Base-by-base conservation (phyloP, 1,140 invertebrate species). In the Cyrtorhinus lividipennis region DNA sequence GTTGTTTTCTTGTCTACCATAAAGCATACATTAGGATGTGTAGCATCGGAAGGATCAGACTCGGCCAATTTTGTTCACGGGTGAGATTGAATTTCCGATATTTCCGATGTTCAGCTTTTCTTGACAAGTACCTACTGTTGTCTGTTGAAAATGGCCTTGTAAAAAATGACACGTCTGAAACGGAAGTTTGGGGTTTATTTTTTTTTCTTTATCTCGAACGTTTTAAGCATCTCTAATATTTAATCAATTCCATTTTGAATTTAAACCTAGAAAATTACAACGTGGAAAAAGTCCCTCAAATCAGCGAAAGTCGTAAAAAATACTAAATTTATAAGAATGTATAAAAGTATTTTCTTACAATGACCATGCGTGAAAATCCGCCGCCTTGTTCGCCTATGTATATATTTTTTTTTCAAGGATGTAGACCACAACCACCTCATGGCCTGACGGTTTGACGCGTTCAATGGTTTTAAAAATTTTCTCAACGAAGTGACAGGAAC, bases 1-100 rank as follows among this genome's bases (percentile, higher is more conserved):
- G 5, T 53, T 15, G 5, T 53, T 8, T 53, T 53, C 18, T 22
- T 22, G 10, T 22, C 48, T 22, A 22, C 20, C 48, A 53, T 38
- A 53, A 53, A 53, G 48, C 48, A 53, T 15, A 53, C 5, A 5
- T 10, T 53, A 53, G 20, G 48, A 53, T 53, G 48, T 53, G 48
- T 22, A 53, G 48, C 48, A 22, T 53, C 48, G 48, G 48, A 53
- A 53, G 48, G 48, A 53, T 53, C 48, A 53, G 48, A 53, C 48
- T 53, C 48, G 48, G 48, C 48, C 48, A 53, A 53, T 53, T 38
- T 53, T 22, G 48, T 13, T 53, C 18, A 3, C 8, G 10, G 20
- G 20, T 22, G 48, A 20, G 10, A 5, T 53, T 53, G 8, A 44
- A 8, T 44, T 44, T 44, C 38, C 8, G n/a, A 44, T 44, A n/a